These are phyloP conservation scores for Diadegma fenestrale DNA, from an alignment of 2,888 invertebrate genomes.

Conservation along the genomic window DNA sequence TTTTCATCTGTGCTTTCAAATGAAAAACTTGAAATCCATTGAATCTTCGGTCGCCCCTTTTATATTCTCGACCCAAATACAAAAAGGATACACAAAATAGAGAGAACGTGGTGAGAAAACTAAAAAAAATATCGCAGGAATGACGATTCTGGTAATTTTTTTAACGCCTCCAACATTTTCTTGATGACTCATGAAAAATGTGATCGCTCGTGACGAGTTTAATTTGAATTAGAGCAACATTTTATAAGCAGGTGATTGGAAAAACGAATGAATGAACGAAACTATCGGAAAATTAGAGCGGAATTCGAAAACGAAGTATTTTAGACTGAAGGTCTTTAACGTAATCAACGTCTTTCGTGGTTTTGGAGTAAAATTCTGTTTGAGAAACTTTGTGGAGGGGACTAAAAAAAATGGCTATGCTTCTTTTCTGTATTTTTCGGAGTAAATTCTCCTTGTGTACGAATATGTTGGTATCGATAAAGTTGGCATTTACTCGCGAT, in stretches of 20 bases:
- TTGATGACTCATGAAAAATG: no score
- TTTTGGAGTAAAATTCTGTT: neutral
- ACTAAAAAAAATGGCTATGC: conserved; percentile 34
- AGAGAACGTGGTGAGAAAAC: neutral
- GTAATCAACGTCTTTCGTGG: neutral
- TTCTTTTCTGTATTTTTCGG: conserved; percentile 14
- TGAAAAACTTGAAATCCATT: neutral
- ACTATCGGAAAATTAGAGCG: neutral
- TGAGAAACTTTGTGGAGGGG: conserved; percentile 4
- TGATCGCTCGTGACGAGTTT: no score
- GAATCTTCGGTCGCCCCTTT: neutral
- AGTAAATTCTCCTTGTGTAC: neutral
- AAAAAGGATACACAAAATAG: neutral
- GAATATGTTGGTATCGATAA: conserved; percentile 4
- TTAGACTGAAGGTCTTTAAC: neutral
- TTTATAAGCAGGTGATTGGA: no score
- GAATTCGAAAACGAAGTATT: neutral
- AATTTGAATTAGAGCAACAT: no score
- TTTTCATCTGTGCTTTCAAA: neutral
- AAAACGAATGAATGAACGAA: neutral
- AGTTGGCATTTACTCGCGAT: conserved; percentile 44
- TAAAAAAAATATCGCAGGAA: no score
- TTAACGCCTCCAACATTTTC: no score
- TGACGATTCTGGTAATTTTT: no score
- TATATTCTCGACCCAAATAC: neutral